Conservation (phyloP, 2,888 invertebrate species). For the Strigamia crassipes region DNA sequence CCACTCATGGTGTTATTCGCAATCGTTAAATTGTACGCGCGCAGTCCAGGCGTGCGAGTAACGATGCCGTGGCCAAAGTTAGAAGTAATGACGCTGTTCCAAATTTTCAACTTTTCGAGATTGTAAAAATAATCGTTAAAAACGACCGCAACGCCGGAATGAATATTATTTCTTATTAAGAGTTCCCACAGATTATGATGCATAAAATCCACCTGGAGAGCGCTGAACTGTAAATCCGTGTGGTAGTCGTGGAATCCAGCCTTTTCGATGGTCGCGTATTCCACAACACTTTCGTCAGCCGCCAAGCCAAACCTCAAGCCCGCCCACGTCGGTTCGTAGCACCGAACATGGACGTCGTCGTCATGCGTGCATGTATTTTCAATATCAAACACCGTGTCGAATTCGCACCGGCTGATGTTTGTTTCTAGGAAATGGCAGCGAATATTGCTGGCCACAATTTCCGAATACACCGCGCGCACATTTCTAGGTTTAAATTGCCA, state of each 20-base stretch:
- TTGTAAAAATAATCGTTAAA: constrained; percentile 26
- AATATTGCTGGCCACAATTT: constrained; percentile 77
- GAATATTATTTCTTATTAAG: constrained; percentile 80
- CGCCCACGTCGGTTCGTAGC: constrained; percentile 92
- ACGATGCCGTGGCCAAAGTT: constrained; percentile 88
- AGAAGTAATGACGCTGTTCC: background rate
- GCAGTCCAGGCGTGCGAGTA: constrained; percentile 79
- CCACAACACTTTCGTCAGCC: constrained; percentile 83
- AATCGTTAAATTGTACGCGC: constrained; percentile 69
- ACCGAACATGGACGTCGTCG: constrained; percentile 82
- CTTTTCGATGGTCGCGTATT: constrained; percentile 84
- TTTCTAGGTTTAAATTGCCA: constrained; percentile 73
- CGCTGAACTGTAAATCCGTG: constrained; percentile 84
- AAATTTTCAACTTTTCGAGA: background rate
- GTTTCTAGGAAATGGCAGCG: constrained; percentile 87
- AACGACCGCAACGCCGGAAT: constrained; percentile 73
- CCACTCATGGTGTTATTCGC: constrained; percentile 85
- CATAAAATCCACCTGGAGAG: constrained; percentile 76
- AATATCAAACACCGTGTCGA: constrained; percentile 73
- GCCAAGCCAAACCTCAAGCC: constrained; percentile 87
- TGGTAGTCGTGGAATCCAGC: constrained; percentile 93
- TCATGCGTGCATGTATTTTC: constrained; percentile 87
- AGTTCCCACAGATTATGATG: constrained; percentile 61
- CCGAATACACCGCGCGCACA: background rate
- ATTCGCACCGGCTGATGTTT: constrained; percentile 80